phyloP scores from a whole-genome alignment of 2,888 invertebrate genomes.

The Platycnemis pennipes region DNA sequence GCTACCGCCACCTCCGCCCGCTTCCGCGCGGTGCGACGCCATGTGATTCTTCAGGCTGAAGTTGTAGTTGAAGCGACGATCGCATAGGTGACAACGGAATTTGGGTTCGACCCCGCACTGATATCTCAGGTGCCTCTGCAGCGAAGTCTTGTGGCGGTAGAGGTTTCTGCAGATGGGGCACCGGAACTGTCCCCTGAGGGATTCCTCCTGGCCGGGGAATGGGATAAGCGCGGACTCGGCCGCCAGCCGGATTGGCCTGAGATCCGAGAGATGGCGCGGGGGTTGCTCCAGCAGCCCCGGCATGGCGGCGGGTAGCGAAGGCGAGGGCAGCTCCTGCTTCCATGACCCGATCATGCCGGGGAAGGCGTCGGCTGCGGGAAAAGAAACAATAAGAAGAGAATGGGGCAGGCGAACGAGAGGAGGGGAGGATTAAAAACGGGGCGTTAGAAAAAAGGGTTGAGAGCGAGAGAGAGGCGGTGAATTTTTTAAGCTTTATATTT shows the following conservation, averaged over 20 bases:
- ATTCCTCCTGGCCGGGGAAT: conserved; percentile 61
- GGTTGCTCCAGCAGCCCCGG: conserved; percentile 46
- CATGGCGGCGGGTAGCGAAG: conserved; percentile 59
- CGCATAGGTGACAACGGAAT: conserved; percentile 70
- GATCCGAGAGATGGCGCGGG: conserved; percentile 63
- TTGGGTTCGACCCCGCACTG: conserved; percentile 73
- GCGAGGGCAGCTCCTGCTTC: conserved; percentile 38
- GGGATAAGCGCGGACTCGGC: conserved; percentile 64
- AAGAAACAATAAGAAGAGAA: conserved; percentile 60
- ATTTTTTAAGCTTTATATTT: background rate
- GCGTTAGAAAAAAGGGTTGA: background rate
- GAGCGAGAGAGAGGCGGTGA: background rate
- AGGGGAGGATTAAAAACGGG: background rate
- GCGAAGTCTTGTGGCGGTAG: conserved; percentile 70
- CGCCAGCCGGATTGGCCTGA: conserved; percentile 63
- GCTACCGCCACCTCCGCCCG: background rate
- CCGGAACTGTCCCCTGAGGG: conserved; percentile 62
- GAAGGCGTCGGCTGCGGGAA: conserved; percentile 66
- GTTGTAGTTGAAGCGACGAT: conserved; percentile 65
- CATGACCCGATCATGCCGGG: conserved; percentile 58
- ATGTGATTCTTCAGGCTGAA: conserved; percentile 66
- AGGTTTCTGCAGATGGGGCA: conserved; percentile 68
- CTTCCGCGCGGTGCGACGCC: conserved; percentile 46
- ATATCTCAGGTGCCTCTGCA: conserved; percentile 73
- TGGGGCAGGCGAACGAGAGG: conserved; percentile 33